Percentiles rank a stretch among this genome's conserved stretches.
phyloP scores from a whole-genome alignment of 2,113 vertebrate species.

The Daphoenositta chrysoptera region DNA sequence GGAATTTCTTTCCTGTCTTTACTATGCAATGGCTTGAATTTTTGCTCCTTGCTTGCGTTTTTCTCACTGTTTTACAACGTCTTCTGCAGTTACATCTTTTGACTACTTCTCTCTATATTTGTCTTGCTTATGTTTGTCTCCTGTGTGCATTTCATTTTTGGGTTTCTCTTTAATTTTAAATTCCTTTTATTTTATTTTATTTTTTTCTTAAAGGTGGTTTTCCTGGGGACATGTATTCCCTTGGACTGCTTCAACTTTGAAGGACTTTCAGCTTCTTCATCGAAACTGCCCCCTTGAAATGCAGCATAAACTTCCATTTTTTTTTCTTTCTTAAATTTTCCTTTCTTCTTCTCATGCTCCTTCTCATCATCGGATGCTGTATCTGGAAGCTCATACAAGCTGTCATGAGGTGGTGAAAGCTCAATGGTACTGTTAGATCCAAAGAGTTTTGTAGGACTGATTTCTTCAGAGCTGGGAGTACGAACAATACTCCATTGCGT shows the following conservation, averaged over 20 bases:
- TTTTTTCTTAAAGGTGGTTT: constrained; percentile 88
- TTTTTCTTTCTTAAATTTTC: constrained; percentile 95
- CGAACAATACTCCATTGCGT: constrained; percentile 80
- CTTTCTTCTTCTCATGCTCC: constrained; percentile 91
- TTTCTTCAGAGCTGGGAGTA: constrained; percentile 91
- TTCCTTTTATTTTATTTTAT: constrained; percentile 92
- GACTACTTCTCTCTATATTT: constrained; percentile 92
- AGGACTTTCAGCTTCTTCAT: constrained; percentile 89
- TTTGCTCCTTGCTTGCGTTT: constrained; percentile 78
- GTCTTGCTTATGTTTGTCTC: constrained; percentile 84
- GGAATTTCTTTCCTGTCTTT: constrained; percentile 85
- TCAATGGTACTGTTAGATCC: constrained; percentile 85
- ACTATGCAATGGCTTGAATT: constrained; percentile 80
- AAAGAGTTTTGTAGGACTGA: constrained; percentile 91
- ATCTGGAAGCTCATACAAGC: constrained; percentile 82
- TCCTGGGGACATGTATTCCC: constrained; percentile 91
- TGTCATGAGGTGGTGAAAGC: constrained; percentile 85
- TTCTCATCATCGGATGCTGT: constrained; percentile 87
- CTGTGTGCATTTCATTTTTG: constrained; percentile 75
- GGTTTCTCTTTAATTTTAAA: constrained; percentile 94
- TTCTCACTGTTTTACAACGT: constrained; percentile 86
- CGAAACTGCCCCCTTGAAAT: constrained; percentile 91
- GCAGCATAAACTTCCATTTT: constrained; percentile 90
- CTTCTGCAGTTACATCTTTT: constrained; percentile 87
- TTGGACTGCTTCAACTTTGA: constrained; percentile 93